Percentiles rank a stretch among this genome's conserved stretches.
Conservation (phyloP, 2,797 vertebrate species). For the Pangasius mekongensis region DNA sequence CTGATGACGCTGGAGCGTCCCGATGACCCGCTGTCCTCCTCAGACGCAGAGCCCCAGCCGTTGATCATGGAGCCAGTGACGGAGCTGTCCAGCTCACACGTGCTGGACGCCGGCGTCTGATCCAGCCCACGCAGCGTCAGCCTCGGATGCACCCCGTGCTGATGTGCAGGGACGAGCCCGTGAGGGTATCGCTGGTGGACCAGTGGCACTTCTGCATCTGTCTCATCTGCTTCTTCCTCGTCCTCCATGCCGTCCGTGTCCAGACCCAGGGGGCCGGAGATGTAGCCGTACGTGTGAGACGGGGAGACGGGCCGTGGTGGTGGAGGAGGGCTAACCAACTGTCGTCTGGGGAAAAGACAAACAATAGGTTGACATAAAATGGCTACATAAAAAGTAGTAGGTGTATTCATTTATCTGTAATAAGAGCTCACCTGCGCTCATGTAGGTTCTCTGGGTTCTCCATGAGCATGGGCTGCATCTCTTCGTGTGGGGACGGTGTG, state of each 20-base stretch:
- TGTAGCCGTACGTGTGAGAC: conserved; percentile 95
- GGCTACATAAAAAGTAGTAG: not conserved
- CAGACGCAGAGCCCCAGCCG: conserved; percentile 97
- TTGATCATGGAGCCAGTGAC: conserved; percentile 99
- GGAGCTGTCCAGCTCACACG: conserved; percentile 96
- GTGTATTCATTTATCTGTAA: not conserved
- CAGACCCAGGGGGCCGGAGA: conserved; percentile 90
- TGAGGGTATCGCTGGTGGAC: conserved; percentile 75
- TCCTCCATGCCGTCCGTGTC: conserved; percentile 93
- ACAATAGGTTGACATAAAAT: not conserved
- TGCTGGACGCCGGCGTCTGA: conserved; percentile 96
- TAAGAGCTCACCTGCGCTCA: conserved; percentile 83
- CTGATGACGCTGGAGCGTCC: conserved; percentile 93
- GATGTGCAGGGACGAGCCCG: conserved; percentile 65
- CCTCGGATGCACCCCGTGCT: conserved; percentile 82
- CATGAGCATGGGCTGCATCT: conserved; percentile 95
- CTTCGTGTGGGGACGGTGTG: conserved; percentile 95
- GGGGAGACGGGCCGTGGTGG: conserved; percentile 90
- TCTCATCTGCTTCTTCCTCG: conserved; percentile 89
- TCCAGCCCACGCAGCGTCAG: conserved; percentile 90
- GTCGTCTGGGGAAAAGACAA: conserved; percentile 74
- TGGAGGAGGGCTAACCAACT: conserved; percentile 88
- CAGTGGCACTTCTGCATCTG: conserved; percentile 89
- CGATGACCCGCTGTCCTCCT: conserved; percentile 96
- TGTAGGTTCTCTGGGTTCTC: conserved; percentile 83